Percentiles rank a stretch among this genome's conserved stretches.
Evolutionary conservation across 2,113 vertebrate species (phyloP).

Genomic region (Catagonus wagneri): DNA sequence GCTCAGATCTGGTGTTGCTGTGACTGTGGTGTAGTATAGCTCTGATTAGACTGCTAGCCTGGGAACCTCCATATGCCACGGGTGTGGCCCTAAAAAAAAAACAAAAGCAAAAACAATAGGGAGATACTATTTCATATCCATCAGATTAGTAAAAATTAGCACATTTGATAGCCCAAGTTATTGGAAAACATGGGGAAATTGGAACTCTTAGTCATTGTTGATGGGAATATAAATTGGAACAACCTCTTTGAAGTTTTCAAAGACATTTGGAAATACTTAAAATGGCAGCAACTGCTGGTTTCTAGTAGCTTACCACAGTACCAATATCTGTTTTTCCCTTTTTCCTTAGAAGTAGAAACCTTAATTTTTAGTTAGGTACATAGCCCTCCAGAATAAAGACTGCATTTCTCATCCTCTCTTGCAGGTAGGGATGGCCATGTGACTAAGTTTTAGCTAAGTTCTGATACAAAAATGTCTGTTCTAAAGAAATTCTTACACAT

Average conservation of each 20-base stretch:
- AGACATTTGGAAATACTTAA: conserved; percentile 22
- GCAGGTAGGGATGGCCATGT: neutral
- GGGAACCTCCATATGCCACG: no score
- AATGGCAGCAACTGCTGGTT: neutral
- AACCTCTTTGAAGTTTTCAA: conserved; percentile 1
- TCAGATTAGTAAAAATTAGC: conserved; percentile 6
- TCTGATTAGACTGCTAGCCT: no score
- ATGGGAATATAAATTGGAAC: neutral
- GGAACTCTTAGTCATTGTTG: neutral
- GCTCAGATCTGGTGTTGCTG: no score
- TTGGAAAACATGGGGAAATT: neutral
- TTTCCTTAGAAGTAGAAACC: neutral
- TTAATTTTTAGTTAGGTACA: neutral
- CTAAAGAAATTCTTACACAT: neutral
- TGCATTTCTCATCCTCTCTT: neutral
- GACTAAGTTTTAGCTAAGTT: neutral
- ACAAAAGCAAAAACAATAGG: no score
- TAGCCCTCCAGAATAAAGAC: neutral
- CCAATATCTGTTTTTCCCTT: neutral
- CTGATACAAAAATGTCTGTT: neutral
- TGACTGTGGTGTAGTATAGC: no score
- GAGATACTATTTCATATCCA: neutral
- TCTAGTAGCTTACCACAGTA: neutral
- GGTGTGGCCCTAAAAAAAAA: no score
- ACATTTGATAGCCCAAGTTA: conserved; percentile 23